Base-by-base conservation (phyloP, 2,113 vertebrate species). In the Leptobrachium ailaonicum region DNA sequence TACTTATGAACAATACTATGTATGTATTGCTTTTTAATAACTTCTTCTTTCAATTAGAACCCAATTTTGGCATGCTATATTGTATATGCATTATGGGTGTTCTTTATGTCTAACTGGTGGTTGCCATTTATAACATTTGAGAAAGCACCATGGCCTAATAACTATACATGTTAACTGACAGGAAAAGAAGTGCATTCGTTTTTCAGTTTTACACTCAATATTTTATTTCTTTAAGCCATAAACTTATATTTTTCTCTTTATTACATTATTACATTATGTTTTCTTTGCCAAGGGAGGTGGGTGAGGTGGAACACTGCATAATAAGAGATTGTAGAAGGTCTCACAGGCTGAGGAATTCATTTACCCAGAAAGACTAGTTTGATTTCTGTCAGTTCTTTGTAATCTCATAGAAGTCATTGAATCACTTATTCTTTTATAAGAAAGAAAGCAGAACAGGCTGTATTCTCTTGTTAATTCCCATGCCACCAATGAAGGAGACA, bases 121-220 rank as follows among this genome's bases (percentile, higher is more conserved):
- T 62, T 45, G 60, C 9, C 9, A 5, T 75, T n/a, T 32, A 32
- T 64, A 66, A n/a, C 44, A 13, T 45, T 75, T 75, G 60, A 44
- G 58, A 12, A 20, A 45, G 11, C 62, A 9, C 14, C 60, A 13
- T 12, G 12, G 43, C 20, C 63, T 75, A 43, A 13, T 40, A 64
- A 47, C 44, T 75, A 44, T 43, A 75, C 45, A 62, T 5, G 9
- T 40, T 64, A 75, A 64, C 64, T 64, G 44, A 40, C n/a, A 43
- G 14, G 40, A 50, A 50, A 50, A 74, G 20, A 74, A 62, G 8
- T 14, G 41, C 42, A 74, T 20, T 44, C 11, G 60, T 62, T 74
- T 74, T 32, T 41, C n/a, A 74, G 72, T 14, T 60, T 62, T 74
- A 44, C 72, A 74, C 54, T 60, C 54, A 43, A n/a, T 60, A 43